Evolutionary conservation across 2,888 invertebrate genomes (phyloP).

Genomic region (Malacosoma neustria): DNA sequence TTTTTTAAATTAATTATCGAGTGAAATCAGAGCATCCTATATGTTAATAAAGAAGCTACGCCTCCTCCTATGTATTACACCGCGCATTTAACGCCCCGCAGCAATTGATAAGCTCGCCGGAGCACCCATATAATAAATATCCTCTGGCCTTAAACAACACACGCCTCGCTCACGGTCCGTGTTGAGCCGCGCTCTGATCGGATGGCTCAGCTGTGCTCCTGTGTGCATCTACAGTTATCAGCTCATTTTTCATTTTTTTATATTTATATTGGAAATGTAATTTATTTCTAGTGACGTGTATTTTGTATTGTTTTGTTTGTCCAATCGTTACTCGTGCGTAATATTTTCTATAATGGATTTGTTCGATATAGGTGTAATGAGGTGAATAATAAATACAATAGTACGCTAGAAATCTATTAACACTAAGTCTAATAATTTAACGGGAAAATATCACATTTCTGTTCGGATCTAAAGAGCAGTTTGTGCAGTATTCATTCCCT

Average conservation of each 20-base stretch:
- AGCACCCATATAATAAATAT: constrained; percentile 22
- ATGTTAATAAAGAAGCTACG: too few relatives aligned
- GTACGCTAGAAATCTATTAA: too few relatives aligned
- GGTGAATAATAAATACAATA: background rate
- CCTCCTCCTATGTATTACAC: constrained; percentile 6
- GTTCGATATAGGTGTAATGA: background rate
- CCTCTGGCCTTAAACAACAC: constrained; percentile 20
- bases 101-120: constrained; percentile 37
- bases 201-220: constrained; percentile 21
- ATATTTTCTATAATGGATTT: background rate
- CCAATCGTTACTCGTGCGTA: background rate
- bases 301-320: background rate
- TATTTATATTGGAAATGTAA: background rate
- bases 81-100: constrained; percentile 19
- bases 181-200: constrained; percentile 17
- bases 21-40: too few relatives aligned
- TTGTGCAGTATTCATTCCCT: too few relatives aligned
- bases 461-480: too few relatives aligned
- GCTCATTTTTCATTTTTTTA: too few relatives aligned
- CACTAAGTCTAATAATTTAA: too few relatives aligned
- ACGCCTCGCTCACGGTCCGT: constrained; percentile 2
- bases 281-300: background rate
- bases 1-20: too few relatives aligned
- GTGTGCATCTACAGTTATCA: too few relatives aligned
- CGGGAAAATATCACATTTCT: too few relatives aligned